Conservation (phyloP, 2,888 invertebrate species). For the Patella caerulea region DNA sequence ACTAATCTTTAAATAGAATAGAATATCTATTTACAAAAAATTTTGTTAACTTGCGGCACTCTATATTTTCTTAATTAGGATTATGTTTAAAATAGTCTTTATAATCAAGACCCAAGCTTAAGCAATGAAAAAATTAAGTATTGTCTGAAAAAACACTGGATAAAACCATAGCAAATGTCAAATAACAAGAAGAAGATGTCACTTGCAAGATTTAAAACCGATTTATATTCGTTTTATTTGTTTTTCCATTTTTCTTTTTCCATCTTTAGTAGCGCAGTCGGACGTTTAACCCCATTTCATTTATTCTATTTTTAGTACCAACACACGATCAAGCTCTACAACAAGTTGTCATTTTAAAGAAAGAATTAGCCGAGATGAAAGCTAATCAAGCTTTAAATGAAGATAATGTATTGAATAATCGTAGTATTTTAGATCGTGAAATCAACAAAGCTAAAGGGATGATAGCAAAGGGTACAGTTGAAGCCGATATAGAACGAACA, state of each 20-base stretch:
- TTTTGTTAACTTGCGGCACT: too few relatives aligned
- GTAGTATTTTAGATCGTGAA: conserved; percentile 56
- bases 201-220: too few relatives aligned
- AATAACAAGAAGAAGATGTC: too few relatives aligned
- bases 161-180: too few relatives aligned
- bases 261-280: too few relatives aligned
- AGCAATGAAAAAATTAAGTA: too few relatives aligned
- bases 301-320: conserved; percentile 54
- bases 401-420: conserved; percentile 48
- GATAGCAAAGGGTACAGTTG: conserved; percentile 50
- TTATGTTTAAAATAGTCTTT: too few relatives aligned
- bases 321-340: conserved; percentile 70
- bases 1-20: too few relatives aligned
- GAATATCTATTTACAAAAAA: too few relatives aligned
- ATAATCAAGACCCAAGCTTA: too few relatives aligned
- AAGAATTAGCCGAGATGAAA: conserved; percentile 70
- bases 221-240: background rate
- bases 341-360: conserved; percentile 70
- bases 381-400: conserved; percentile 63
- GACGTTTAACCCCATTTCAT: background rate
- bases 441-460: conserved; percentile 61
- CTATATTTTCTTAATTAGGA: too few relatives aligned
- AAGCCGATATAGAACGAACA: conserved; percentile 67
- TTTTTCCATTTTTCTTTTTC: background rate
- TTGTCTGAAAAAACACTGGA: too few relatives aligned